Base-by-base conservation (phyloP, 2,888 invertebrate species). In the Phrixothrix hirtus region DNA sequence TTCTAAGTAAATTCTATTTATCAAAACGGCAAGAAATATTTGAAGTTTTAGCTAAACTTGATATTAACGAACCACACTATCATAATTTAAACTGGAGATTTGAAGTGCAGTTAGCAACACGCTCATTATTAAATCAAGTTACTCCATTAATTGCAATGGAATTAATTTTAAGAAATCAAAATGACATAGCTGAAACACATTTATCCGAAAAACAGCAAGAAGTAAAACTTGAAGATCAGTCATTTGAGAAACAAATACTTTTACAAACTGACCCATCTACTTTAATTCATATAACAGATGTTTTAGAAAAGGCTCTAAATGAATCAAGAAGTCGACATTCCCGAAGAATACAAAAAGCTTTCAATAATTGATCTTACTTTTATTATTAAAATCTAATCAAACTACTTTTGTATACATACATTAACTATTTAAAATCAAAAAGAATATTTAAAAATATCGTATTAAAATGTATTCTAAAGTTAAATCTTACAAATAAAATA, bases 11-110 rank as follows among this genome's bases (percentile, higher is more conserved):
- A 68, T 77, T 86, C 36, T 85, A 84, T 65, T 71, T 74, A 37
- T 75, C 78, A 1, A 84, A 83, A 65, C 81, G 80, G 64, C 60
- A 65, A 10, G 83, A 84, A 53, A 69, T 87, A 16, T 74, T 76
- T 9, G 73, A 78, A 60, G 78, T 79, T 11, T 68, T 86, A 21
- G 62, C 74, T 45, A 72, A 79, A 56, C 73, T 82, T 36, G 69
- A 72, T 29, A 67, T 77, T 7, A 73, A 73, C 55, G 74, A 78
- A 57, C 75, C 77, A 3, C 77, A 78, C 61, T 83, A 79, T 64
- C 71, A 82, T 38, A 79, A 85, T 65, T 71, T 87, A 44, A 81
- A 85, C 58, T 87, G 87, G 87, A 77, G 86, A 57, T 78, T 86
- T 60, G 85, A 87, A 75, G 80, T 81, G 2, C 57, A 82, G 79